phyloP scores from a whole-genome alignment of 37 sponge, comb jelly and placozoan genomes.

The Axinella damicornis region DNA sequence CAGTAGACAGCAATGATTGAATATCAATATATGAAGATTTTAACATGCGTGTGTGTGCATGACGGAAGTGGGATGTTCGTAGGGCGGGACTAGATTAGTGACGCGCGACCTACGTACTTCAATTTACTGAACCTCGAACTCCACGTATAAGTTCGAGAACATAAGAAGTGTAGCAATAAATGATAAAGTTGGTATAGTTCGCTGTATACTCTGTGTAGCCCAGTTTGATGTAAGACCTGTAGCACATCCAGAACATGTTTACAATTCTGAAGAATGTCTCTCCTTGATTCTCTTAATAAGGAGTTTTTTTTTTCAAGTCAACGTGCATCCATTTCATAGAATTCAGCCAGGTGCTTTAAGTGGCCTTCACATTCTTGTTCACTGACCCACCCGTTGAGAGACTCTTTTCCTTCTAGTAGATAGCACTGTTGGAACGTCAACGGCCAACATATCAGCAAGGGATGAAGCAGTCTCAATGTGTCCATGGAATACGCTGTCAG shows the following conservation, averaged over 20 bases:
- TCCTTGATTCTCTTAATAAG: constrained; percentile 1
- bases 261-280: constrained; percentile 4
- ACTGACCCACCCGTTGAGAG: not conserved
- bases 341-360: constrained; percentile 1
- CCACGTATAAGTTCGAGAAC: too few species aligned
- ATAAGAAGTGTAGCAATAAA: not conserved
- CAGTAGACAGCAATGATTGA: too few species aligned
- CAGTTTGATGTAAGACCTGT: constrained; percentile 3
- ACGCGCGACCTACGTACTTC: too few species aligned
- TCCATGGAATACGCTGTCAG: not conserved
- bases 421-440: not conserved
- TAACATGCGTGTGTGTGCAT: too few species aligned
- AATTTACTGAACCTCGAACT: too few species aligned
- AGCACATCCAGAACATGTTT: constrained; percentile 15
- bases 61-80: too few species aligned
- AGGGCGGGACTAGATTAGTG: too few species aligned
- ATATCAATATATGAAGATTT: too few species aligned
- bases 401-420: constrained; percentile 12
- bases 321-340: constrained; percentile 4
- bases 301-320: not conserved
- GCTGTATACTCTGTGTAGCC: constrained; percentile 4
- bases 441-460: constrained; percentile 1
- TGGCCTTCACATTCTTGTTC: not conserved
- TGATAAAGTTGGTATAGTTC: constrained; percentile 19
- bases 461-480: not conserved